Evolutionary conservation across 2,888 invertebrate species (phyloP), one percentile per base, ranked within the genome.

Genomic region (Rhingia rostrata): DNA sequence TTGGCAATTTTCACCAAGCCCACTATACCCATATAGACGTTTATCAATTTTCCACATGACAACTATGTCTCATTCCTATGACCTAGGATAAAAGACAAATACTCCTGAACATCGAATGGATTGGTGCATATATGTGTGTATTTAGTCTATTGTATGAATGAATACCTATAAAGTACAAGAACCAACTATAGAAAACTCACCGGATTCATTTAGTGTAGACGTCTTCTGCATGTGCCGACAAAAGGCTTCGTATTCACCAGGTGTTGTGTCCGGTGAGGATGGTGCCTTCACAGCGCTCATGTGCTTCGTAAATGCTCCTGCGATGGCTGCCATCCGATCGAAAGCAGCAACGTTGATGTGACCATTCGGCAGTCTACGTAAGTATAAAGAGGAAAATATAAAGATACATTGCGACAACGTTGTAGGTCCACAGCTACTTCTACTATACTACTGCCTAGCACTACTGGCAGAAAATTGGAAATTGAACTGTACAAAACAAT

Each of bases 281-380:
- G 87, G 73, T 78, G 86, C 83, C 86, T 91, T 91, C 86, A 91
- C 90, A 64, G 90, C 89, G 85, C 89, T 89, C 91, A 92, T 91
- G 88, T 92, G 92, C 80, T 90, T 91, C 77, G 91, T 91, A 53
- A 92, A 92, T 47, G 92, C 92, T 58, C 91, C 91, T 73, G 92
- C 92, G 82, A 92, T 91, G 72, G 92, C 91, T 69, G 91, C 91
- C 89, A 92, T 89, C 14, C 91, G 90, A 90, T 91, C 90, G 87
- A 92, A 92, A 86, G 92, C 92, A 86, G 88, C 95, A 90, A 96
- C 95, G 92, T 97, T 96, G 89, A 97, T 95, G 92, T 96, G 96
- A 77, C 96, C 96, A 92, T 96, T 96, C 81, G 95, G 95, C 87
- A 96, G 93, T 89, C 95, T 95, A 70, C 7, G 54, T 39, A 39